phyloP scores from a whole-genome alignment of 1,140 invertebrate genomes.

The Batillaria attramentaria region DNA sequence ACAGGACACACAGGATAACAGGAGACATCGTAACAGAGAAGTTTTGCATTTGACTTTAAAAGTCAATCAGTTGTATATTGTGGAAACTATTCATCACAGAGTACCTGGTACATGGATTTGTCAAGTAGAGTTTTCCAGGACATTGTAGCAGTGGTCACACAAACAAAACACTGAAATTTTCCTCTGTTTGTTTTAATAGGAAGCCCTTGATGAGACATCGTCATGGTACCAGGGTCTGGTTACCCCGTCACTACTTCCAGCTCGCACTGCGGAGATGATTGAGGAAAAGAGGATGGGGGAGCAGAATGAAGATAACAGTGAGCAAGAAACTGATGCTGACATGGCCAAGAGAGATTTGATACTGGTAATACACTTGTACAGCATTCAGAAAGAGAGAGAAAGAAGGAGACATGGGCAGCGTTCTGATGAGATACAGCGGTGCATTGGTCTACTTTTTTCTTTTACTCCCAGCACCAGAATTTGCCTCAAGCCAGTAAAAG shows the following conservation, averaged over 20 bases:
- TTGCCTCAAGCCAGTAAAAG: no score
- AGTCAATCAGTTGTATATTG: no score
- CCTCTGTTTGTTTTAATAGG: conserved; percentile 63
- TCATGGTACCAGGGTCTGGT: conserved; percentile 78
- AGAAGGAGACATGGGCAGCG: not conserved
- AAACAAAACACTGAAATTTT: no score
- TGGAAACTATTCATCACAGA: no score
- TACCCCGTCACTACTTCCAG: conserved; percentile 75
- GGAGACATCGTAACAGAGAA: no score
- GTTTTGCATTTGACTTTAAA: no score
- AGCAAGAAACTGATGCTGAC: conserved; percentile 84
- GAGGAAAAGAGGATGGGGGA: conserved; percentile 56
- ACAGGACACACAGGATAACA: no score
- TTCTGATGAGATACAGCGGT: not conserved
- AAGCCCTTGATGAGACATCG: conserved; percentile 78
- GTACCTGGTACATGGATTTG: no score
- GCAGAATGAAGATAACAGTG: conserved; percentile 74
- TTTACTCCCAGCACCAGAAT: no score
- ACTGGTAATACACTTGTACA: conserved; percentile 52
- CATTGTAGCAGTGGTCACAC: no score
- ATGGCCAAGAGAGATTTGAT: conserved; percentile 77
- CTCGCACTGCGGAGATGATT: conserved; percentile 42
- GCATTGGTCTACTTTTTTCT: not conserved
- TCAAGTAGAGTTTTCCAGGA: no score
- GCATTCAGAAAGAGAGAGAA: no score